phyloP scores from a whole-genome alignment of 2,797 vertebrate genomes.

The Coreius guichenoti region DNA sequence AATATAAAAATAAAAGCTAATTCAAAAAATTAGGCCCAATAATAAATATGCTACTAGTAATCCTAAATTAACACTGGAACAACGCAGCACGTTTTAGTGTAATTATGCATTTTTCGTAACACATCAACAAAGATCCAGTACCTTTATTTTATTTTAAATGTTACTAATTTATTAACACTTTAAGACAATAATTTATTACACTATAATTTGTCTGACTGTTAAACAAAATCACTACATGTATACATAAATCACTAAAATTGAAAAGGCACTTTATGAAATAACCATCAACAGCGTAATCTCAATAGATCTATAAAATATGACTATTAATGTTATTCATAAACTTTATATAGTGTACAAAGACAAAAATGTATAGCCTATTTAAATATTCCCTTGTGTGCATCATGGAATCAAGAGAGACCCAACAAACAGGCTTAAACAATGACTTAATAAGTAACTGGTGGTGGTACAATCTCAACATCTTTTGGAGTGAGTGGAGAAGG shows the following conservation, averaged over 20 bases:
- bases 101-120: not conserved
- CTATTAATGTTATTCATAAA: not conserved
- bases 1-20: not conserved
- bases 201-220: not conserved
- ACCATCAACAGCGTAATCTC: not conserved
- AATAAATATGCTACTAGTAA: not conserved
- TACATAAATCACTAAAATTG: too few species aligned
- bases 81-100: not conserved
- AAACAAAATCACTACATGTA: not conserved
- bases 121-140: not conserved
- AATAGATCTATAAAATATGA: not conserved
- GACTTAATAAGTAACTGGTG: slow-evolving; percentile 44
- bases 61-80: not conserved
- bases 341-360: not conserved
- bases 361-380: not conserved
- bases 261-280: not conserved
- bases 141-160: too few species aligned
- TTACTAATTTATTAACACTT: not conserved
- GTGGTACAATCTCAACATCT: slow-evolving; percentile 67
- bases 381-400: too few species aligned
- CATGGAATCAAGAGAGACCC: not conserved
- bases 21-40: not conserved
- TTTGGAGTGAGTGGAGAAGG: slow-evolving; percentile 71
- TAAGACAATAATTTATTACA: not conserved
- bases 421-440: not conserved